Evolutionary conservation across 2,797 vertebrate genomes (phyloP), one percentile per base, ranked within the genome.

Genomic region (Enteromius viviparus): DNA sequence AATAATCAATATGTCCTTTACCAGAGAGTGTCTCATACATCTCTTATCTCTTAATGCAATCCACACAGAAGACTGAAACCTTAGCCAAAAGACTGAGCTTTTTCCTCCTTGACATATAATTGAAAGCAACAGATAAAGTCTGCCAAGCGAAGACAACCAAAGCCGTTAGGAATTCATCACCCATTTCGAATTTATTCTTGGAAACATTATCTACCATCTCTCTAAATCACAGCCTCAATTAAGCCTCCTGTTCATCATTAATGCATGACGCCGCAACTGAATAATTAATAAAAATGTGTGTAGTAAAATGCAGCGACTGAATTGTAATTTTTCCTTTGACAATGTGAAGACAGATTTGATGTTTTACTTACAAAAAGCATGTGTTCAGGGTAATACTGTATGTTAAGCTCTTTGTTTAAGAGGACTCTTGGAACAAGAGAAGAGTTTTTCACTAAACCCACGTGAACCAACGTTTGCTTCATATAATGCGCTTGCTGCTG

Each of bases 191-290:
- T 83, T 37, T 71, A 51, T 62, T 65, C 32, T 84, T 68, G 58
- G 70, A 70, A 75, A 86, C 69, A 76, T 66, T 26, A 80, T 79
- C 70, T 64, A 6, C 62, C 32, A 76, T 83, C 49, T 58, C 47
- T 62, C 55, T 62, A 81, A 80, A 82, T 78, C 66, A 71, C 29
- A 37, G 79, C 26, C 49, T 69, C 78, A 85, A 81, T 76, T 85
- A 85, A 85, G 47, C 37, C 64, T 60, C 37, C 51, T 21, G 37
- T 49, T 79, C 21, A 82, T 83, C 11, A 79, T 71, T 74, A 75
- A 85, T 83, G 68, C 69, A 83, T 58, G 29, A 82, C 6, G 14
- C 55, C 26, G 10, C 34, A 58, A 15, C 47, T 80, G 23, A 42
- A 79, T 75, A 68, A 45, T 80, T 42, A 8, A 66, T n/a, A n/a